Percentiles rank a stretch among this genome's conserved stretches.
phyloP scores from a whole-genome alignment of 2,888 invertebrate species.

The Argyresthia albistria region DNA sequence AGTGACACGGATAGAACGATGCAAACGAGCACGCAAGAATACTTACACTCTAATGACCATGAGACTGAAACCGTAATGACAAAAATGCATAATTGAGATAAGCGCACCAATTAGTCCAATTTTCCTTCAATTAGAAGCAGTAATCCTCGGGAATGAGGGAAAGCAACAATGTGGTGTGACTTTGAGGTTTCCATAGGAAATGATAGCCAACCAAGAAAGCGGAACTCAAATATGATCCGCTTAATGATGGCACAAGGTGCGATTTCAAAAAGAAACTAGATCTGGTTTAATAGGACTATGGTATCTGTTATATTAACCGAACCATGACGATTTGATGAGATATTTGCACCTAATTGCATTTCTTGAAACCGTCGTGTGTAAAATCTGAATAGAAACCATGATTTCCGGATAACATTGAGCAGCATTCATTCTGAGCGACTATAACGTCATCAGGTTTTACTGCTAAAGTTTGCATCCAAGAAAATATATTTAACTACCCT shows the following conservation, averaged over 20 bases:
- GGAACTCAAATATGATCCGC: neutral
- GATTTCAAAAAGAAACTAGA: neutral
- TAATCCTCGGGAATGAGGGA: neutral
- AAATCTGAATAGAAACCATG: too few species aligned
- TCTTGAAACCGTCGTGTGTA: neutral
- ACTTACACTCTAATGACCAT: too few species aligned
- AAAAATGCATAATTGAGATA: neutral
- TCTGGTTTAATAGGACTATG: too few species aligned
- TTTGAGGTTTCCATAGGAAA: slow-evolving; percentile 5
- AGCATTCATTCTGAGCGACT: too few species aligned
- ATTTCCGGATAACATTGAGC: too few species aligned
- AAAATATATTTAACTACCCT: too few species aligned
- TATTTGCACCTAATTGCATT: neutral
- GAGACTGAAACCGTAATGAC: too few species aligned
- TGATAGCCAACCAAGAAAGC: slow-evolving; percentile 6
- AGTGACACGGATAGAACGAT: too few species aligned
- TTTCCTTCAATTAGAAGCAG: neutral
- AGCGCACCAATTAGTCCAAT: neutral
- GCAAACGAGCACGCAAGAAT: too few species aligned
- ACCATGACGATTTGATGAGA: neutral
- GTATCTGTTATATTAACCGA: too few species aligned
- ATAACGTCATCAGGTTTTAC: too few species aligned
- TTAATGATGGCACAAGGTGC: neutral
- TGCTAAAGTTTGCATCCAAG: too few species aligned
- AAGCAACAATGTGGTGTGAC: slow-evolving; percentile 2